These are phyloP conservation scores for Panurus biarmicus DNA, from an alignment of 2,113 vertebrate genomes.

Conservation along the genomic window DNA sequence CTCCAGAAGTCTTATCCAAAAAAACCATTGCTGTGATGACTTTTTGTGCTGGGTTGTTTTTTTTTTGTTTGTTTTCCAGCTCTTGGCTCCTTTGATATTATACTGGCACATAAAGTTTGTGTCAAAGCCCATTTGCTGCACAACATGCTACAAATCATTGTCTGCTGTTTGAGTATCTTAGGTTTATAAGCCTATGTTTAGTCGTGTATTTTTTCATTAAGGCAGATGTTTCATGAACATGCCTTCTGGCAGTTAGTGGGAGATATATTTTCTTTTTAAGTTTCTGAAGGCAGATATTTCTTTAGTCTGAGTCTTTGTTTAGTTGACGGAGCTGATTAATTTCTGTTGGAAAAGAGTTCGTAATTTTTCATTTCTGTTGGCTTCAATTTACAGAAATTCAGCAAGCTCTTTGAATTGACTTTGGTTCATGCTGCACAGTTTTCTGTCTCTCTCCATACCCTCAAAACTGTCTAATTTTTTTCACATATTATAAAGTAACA, in stretches of 20 bases:
- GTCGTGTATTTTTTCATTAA: background rate
- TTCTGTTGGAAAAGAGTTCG: background rate
- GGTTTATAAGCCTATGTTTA: background rate
- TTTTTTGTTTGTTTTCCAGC: background rate
- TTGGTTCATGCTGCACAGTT: background rate
- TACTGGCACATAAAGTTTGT: background rate
- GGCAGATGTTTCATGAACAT: background rate
- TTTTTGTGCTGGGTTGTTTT: background rate
- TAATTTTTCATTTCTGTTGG: background rate
- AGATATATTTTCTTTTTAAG: background rate
- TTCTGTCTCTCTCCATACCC: background rate
- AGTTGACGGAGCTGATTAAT: background rate
- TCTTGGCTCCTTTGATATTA: background rate
- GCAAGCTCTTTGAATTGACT: background rate
- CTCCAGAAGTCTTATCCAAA: background rate
- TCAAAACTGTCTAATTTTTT: background rate
- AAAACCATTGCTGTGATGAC: background rate
- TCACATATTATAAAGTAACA: background rate
- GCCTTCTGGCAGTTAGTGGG: background rate
- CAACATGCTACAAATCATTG: background rate
- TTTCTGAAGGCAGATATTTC: background rate
- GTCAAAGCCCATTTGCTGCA: background rate
- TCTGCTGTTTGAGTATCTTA: background rate
- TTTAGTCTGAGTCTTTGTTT: background rate
- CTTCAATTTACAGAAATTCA: background rate